Evolutionary conservation across 2,797 vertebrate genomes (phyloP), one percentile per base, ranked within the genome.

Genomic region (Tiaroga cobitis): DNA sequence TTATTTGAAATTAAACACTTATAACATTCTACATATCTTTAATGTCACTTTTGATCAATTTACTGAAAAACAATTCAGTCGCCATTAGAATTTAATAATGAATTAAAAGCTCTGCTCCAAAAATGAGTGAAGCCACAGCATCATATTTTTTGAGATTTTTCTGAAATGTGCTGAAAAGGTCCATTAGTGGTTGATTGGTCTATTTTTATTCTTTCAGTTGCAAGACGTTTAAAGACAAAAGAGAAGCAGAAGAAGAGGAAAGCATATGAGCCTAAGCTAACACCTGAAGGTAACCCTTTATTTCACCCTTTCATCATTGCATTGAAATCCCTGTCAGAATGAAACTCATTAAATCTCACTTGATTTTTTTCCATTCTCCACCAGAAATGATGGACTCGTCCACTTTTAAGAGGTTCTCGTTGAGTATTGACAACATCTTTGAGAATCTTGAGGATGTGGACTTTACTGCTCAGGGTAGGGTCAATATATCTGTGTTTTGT

Each of bases 311-410:
- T 59, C 51, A 59, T n/a, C 8, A n/a, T 24, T 77, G 8, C 8
- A 9, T 61, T 13, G 16, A 73, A 24, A 29, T 13, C 24, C n/a
- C 73, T 9, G 15, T 56, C 51, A 49, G 16, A 43, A 29, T 19
- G 26, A 74, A 39, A 7, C 59, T 43, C 10, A 34, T 13, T 39
- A 15, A 39, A 54, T 19, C 10, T n/a, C 13, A 32, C 26, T 16
- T 67, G 3, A 2, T 15, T 74, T 37, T 37, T 49, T 1, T 0
- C 0, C 21, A 34, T 6, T 80, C 26, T 89, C 29, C 78, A 4
- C 7, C 83, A 96, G 98, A 99, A 96, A 93, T 99, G 95, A 99
- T 99, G 98, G 98, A 99, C 93, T 99, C 98, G 4, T 99, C 98
- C 56, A 98, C 97, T 51, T 99, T 99, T 91, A 99, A 99, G 91